Conservation (phyloP, 2,888 invertebrate genomes). For the Coremacera marginata region DNA sequence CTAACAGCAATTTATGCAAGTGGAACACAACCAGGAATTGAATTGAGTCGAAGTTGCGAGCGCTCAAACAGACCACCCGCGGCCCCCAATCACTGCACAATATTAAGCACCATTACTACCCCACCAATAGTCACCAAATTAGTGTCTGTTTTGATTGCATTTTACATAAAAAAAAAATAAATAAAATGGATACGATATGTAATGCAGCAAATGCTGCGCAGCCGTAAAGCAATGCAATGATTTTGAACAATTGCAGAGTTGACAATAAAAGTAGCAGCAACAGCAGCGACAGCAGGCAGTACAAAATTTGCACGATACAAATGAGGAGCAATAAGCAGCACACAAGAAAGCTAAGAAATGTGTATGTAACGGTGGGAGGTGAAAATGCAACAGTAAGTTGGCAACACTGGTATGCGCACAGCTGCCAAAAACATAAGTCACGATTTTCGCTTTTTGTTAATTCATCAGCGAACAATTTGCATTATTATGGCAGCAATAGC, state of each 20-base stretch:
- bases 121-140: constrained; percentile 23
- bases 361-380: background rate
- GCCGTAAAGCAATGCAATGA: background rate
- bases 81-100: background rate
- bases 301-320: background rate
- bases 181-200: constrained; percentile 20
- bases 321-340: background rate
- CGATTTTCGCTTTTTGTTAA: constrained; percentile 51
- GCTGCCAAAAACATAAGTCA: constrained; percentile 52
- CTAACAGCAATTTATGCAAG: constrained; percentile 1
- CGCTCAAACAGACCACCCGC: background rate
- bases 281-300: constrained; percentile 2
- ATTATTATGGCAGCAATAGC: constrained; percentile 39
- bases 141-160: constrained; percentile 32
- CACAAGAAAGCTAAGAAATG: constrained; percentile 1
- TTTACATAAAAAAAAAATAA: constrained; percentile 1
- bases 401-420: constrained; percentile 35
- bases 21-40: constrained; percentile 21
- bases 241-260: background rate
- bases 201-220: background rate
- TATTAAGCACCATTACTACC: background rate
- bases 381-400: background rate
- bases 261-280: background rate
- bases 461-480: constrained; percentile 52
- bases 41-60: background rate